Evolutionary conservation across 2,797 vertebrate genomes (phyloP).

Genomic region (Parauchenoglanis ngamensis): DNA sequence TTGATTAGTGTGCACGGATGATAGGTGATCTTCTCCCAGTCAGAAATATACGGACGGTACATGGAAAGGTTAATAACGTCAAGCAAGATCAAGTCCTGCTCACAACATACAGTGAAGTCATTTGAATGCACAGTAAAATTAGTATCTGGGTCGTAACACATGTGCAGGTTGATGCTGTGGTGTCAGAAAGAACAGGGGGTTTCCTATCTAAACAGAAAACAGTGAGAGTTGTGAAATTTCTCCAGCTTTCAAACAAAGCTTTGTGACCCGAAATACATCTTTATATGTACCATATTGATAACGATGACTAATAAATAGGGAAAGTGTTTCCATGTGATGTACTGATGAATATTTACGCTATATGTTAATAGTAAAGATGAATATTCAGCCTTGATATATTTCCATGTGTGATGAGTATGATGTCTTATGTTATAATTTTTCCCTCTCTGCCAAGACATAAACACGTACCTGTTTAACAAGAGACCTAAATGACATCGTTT

Average conservation of each 20-base stretch:
- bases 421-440: neutral
- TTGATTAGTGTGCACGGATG: neutral
- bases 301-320: conserved; percentile 9
- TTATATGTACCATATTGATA: conserved; percentile 53
- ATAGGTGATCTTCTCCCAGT: neutral
- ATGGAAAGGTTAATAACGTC: neutral
- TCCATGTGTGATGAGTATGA: neutral
- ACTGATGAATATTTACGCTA: conserved; percentile 2
- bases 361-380: neutral
- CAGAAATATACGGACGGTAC: neutral
- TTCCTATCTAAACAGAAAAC: neutral
- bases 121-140: neutral
- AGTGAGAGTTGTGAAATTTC: neutral
- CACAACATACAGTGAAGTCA: neutral
- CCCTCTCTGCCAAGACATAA: neutral
- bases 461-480: conserved; percentile 22
- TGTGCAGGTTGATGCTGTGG: neutral
- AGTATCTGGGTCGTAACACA: too few relatives aligned
- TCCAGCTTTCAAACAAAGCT: neutral
- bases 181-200: neutral
- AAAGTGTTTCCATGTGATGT: neutral
- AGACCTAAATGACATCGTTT: conserved; percentile 61
- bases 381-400: neutral
- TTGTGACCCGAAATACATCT: neutral
- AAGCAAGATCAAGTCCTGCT: neutral